These are phyloP conservation scores for Dromococcyx pavoninus DNA, from an alignment of 2,797 vertebrate genomes.

Conservation along the genomic window DNA sequence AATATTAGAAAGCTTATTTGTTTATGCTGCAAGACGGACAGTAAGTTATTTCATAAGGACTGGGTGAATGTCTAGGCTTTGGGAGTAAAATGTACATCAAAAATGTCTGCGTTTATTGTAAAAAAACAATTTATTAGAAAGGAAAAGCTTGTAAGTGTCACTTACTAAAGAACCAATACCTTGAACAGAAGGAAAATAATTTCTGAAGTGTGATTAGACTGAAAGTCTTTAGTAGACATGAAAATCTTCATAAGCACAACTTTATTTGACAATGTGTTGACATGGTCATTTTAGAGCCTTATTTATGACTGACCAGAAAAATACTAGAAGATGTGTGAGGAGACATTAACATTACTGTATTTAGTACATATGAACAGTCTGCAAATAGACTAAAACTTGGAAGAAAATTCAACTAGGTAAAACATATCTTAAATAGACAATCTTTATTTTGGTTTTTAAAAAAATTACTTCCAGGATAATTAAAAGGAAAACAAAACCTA, in stretches of 20 bases:
- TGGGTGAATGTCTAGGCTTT: not conserved
- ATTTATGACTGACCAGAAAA: not conserved
- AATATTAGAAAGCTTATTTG: not conserved
- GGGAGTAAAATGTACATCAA: not conserved
- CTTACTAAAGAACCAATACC: not conserved
- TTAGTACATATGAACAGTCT: not conserved
- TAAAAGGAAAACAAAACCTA: not conserved
- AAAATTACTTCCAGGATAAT: not conserved
- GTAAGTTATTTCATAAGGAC: not conserved
- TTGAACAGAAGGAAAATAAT: not conserved
- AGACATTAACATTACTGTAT: not conserved
- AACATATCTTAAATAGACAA: not conserved
- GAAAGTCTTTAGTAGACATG: not conserved
- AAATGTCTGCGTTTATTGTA: not conserved
- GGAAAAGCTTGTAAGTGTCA: not conserved
- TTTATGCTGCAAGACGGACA: not conserved
- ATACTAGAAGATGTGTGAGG: not conserved
- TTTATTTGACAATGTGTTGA: not conserved
- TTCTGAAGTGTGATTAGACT: not conserved
- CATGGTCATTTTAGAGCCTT: not conserved
- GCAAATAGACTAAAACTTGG: not conserved
- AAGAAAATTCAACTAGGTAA: constrained; percentile 11
- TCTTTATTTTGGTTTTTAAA: constrained; percentile 14
- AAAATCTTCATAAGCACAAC: not conserved
- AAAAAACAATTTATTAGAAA: not conserved